Evolutionary conservation across 2,888 invertebrate species (phyloP).

Genomic region (Lamellibrachia satsuma): DNA sequence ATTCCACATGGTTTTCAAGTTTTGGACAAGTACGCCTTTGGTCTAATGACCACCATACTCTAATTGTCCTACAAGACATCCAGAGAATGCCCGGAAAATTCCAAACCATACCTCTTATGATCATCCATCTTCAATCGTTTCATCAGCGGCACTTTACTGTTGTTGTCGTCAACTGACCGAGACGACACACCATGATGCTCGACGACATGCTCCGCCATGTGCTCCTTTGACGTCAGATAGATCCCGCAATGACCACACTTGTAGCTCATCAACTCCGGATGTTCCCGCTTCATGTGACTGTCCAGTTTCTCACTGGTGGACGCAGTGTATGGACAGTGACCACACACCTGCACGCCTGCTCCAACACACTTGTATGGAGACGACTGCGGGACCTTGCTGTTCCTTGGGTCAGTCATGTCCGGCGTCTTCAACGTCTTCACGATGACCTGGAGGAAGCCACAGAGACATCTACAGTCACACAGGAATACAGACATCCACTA

Average conservation of each 20-base stretch:
- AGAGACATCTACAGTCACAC: too few relatives aligned
- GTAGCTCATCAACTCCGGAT: constrained; percentile 24
- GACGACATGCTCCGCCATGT: not conserved
- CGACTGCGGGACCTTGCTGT: not conserved
- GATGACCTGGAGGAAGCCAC: not conserved
- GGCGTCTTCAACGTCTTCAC: not conserved
- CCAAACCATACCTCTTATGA: not conserved
- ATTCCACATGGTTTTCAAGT: not conserved
- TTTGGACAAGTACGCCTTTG: not conserved
- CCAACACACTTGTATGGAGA: not conserved
- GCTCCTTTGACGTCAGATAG: not conserved
- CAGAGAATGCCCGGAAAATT: not conserved
- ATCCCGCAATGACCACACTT: constrained; percentile 30
- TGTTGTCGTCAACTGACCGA: constrained; percentile 23
- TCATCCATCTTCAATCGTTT: not conserved
- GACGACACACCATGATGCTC: not conserved
- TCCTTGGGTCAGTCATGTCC: not conserved
- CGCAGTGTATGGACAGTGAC: not conserved
- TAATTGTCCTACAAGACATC: not conserved
- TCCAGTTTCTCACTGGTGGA: constrained; percentile 3
- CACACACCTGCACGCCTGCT: constrained; percentile 8
- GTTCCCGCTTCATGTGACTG: constrained; percentile 14
- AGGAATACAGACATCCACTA: too few relatives aligned
- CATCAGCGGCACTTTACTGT: constrained; percentile 25
- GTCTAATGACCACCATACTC: not conserved